These are phyloP conservation scores for Chaetodon auriga DNA, from an alignment of 2,113 vertebrate genomes.

Conservation along the genomic window DNA sequence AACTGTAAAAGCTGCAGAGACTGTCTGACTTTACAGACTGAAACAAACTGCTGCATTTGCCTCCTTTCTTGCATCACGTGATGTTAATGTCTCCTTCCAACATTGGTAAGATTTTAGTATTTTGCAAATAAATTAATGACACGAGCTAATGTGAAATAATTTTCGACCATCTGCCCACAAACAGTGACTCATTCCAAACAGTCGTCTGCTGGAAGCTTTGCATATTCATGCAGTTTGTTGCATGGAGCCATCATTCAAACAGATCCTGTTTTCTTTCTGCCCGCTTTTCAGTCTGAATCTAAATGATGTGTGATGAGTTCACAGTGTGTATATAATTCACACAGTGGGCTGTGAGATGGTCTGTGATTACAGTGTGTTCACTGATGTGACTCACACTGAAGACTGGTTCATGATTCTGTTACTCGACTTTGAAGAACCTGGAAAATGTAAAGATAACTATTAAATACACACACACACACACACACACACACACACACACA, in stretches of 20 bases:
- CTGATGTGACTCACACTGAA: conserved; percentile 2
- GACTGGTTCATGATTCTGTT: background rate
- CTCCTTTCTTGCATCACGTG: background rate
- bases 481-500: background rate
- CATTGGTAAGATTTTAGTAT: background rate
- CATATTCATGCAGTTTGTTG: conserved; percentile 18
- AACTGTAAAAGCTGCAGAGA: background rate
- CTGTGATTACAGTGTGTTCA: background rate
- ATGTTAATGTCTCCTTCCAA: conserved; percentile 4
- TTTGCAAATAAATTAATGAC: background rate
- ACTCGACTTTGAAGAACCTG: background rate
- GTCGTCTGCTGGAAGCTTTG: conserved; percentile 14
- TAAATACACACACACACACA: background rate
- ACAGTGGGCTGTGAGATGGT: background rate
- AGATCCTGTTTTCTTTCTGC: background rate
- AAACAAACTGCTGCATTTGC: background rate
- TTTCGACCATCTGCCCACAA: conserved; percentile 24
- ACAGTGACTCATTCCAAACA: conserved; percentile 21
- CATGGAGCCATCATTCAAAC: background rate
- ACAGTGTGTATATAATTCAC: background rate
- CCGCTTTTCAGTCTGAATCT: background rate
- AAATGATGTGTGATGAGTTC: background rate
- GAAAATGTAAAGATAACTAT: background rate
- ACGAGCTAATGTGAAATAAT: conserved; percentile 19
- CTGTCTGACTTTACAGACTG: background rate